A percentile compares a stretch with the other conserved stretches of the same genome.
Evolutionary conservation across 1,140 invertebrate species (phyloP).

Genomic region (Caerostris extrusa): DNA sequence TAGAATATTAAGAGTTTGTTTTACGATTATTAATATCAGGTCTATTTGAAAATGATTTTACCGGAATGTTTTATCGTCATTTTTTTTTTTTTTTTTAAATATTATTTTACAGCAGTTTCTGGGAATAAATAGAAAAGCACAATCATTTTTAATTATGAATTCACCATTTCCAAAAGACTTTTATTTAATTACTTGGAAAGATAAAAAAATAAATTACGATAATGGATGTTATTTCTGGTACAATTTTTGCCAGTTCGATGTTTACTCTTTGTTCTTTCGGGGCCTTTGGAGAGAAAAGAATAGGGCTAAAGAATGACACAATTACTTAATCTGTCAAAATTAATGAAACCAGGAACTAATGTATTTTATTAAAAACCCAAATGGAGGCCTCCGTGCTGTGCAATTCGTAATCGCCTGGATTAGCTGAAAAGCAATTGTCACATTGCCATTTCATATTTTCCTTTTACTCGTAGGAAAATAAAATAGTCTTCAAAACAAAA

Average conservation of each 20-base stretch:
- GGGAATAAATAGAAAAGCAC: background rate
- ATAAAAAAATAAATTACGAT: no score
- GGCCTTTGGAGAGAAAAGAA: background rate
- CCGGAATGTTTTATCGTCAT: background rate
- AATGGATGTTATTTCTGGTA: background rate
- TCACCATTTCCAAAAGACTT: background rate
- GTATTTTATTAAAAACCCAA: background rate
- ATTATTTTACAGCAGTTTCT: background rate
- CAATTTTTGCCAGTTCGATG: background rate
- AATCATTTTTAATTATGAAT: background rate
- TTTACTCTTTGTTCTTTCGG: background rate
- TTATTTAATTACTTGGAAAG: background rate
- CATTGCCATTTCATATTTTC: background rate
- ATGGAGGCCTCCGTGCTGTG: background rate
- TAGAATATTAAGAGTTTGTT: background rate
- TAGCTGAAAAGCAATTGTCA: background rate
- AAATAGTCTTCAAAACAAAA: background rate
- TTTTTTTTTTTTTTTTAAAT: background rate
- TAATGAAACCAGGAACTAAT: background rate
- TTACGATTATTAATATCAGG: background rate
- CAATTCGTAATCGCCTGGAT: background rate
- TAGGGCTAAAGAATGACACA: background rate
- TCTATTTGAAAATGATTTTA: background rate
- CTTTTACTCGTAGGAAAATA: background rate
- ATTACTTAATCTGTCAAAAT: conserved; percentile 7